Percentiles rank a stretch among this genome's conserved stretches.
phyloP scores from a whole-genome alignment of 2,113 vertebrate species.

The Patagioenas fasciata region DNA sequence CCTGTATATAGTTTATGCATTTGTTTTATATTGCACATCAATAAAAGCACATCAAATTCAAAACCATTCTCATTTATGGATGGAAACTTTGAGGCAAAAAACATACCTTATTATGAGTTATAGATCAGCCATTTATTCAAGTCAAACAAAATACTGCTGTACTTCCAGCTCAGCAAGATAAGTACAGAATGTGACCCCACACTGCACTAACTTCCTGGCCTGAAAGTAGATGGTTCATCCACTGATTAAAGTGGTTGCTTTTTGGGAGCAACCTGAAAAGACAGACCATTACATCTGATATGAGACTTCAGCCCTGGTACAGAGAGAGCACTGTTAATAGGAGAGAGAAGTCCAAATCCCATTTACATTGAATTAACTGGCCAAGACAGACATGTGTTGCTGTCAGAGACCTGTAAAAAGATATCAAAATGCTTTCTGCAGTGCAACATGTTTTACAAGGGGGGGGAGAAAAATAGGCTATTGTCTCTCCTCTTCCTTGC shows the following conservation, averaged over 20 bases:
- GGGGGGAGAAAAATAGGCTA: rapidly evolving
- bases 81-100: neutral
- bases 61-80: constrained; percentile 20
- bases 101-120: constrained; percentile 29
- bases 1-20: neutral
- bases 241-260: neutral
- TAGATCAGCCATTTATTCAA: neutral
- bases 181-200: neutral
- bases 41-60: constrained; percentile 21
- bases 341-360: neutral
- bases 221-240: neutral
- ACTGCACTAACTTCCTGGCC: neutral
- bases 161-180: neutral
- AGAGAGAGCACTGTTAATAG: neutral
- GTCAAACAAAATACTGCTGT: neutral
- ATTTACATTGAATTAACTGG: neutral
- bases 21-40: constrained; percentile 14
- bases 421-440: neutral
- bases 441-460: neutral
- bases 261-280: neutral
- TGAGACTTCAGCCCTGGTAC: neutral
- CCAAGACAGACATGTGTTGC: neutral
- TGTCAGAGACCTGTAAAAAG: neutral
- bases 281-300: neutral
- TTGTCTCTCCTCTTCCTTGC: neutral